Conservation (phyloP, 2,113 vertebrate species). For the Petromus typicus region DNA sequence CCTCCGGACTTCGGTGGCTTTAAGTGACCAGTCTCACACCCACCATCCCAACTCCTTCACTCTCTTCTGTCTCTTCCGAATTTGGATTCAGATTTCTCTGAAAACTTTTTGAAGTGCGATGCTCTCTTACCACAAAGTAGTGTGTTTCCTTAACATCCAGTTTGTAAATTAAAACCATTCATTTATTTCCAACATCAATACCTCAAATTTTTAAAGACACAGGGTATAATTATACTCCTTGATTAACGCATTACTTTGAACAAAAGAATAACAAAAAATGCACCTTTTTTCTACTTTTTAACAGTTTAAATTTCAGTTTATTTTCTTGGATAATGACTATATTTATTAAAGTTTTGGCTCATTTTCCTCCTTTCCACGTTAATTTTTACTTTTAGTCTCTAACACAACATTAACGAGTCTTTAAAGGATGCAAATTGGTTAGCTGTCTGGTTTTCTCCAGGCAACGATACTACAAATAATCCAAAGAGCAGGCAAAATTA, state of each 20-base stretch:
- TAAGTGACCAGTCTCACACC: neutral
- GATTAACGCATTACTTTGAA: neutral
- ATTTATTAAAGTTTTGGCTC: conserved; percentile 24
- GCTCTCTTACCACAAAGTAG: neutral
- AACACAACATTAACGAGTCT: neutral
- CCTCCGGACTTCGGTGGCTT: neutral
- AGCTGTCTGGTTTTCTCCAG: neutral
- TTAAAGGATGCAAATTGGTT: neutral
- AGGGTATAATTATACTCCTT: neutral
- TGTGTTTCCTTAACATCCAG: neutral
- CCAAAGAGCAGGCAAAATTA: neutral
- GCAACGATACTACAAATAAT: neutral
- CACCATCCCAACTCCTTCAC: neutral
- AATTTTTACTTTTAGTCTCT: neutral
- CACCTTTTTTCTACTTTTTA: neutral
- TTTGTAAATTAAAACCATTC: neutral
- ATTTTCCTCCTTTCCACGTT: neutral
- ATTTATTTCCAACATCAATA: neutral
- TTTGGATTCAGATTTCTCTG: neutral
- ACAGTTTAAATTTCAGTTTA: neutral
- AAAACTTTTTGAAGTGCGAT: neutral
- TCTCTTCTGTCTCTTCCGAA: neutral
- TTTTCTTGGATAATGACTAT: neutral
- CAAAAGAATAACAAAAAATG: neutral
- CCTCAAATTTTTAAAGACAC: neutral